These are phyloP conservation scores for Epinephelus fuscoguttatus DNA, from an alignment of 2,113 vertebrate species.

Conservation along the genomic window DNA sequence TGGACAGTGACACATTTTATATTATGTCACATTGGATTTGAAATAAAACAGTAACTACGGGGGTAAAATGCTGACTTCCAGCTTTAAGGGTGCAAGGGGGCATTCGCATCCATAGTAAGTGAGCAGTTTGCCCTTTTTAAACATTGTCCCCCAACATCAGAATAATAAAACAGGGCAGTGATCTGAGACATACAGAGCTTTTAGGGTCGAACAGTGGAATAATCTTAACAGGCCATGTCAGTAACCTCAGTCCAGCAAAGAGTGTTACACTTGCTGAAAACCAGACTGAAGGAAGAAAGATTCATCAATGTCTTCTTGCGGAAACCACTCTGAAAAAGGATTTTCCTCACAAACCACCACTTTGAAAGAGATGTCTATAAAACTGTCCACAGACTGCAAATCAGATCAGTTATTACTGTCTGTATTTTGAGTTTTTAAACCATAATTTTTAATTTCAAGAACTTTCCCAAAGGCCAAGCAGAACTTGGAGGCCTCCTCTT, in stretches of 20 bases:
- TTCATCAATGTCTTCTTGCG: not conserved
- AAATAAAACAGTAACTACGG: conserved; percentile 22
- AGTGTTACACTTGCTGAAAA: not conserved
- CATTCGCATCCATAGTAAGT: not conserved
- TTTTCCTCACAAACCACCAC: not conserved
- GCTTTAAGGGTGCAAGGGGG: not conserved
- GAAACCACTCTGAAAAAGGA: not conserved
- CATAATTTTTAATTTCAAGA: not conserved
- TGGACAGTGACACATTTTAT: not conserved
- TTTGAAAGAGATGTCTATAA: not conserved
- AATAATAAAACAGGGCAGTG: not conserved
- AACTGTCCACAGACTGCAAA: not conserved
- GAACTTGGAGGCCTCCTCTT: not conserved
- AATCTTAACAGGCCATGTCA: too few species aligned
- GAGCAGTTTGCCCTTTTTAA: not conserved
- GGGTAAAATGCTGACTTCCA: conserved; percentile 12
- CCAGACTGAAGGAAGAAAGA: not conserved
- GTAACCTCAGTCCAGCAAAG: not conserved
- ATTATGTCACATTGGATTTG: conserved; percentile 18
- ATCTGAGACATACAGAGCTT: not conserved
- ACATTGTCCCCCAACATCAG: not conserved
- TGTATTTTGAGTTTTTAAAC: not conserved
- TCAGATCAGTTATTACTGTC: not conserved
- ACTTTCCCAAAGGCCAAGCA: not conserved
- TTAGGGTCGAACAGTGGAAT: not conserved